Base-by-base conservation (phyloP, 2,888 invertebrate species). In the Nemotelus pantherinus region DNA sequence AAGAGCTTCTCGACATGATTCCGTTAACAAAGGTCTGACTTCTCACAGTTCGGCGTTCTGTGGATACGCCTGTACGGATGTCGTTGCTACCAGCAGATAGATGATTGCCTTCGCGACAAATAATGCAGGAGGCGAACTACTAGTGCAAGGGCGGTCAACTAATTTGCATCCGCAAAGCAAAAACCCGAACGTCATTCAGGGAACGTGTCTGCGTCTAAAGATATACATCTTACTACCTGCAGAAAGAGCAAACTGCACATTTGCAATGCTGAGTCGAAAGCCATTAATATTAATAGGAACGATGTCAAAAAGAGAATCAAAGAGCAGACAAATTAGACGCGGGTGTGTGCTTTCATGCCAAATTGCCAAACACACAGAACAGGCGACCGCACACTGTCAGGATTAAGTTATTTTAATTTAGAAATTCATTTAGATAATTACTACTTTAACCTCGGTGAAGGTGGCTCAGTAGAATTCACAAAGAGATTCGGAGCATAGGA, bases 1-100 rank as follows among this genome's bases (percentile, higher is more conserved):
- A 70, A 70, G 70, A 70, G 41, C 39, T 70, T 7, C 70, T 70
- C 44, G 70, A 70, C 70, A 70, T 53, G 70, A 43, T 55, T 70
- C 10, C 55, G 41, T 47, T 70, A 39, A 70, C 70, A 70, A 53
- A 50, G 53, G 53, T 70, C 41, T 55, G 43, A 5, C 53, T 70
- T 70, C 63, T 63, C 63, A 6, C 63, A 41, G 43, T 9, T 25
- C 25, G 25, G 25, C 25, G 25, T 25, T 5, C 57, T 25, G 10
- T 25, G 10, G 10, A 57, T 25, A 10, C 10, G 57, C 57, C 25
- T 57, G n/a, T 25, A 57, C 57, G 3, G 57, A 57, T 57, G 57
- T 25, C 10, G 57, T 10, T 9, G 57, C 57, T 5, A 9, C 3
- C 57, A 25, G n/a, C 10, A 4, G 57, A 25, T 25, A 4, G 57